These are phyloP conservation scores for Pseudeuparius sepicola DNA, from an alignment of 2,888 invertebrate species.

Conservation along the genomic window DNA sequence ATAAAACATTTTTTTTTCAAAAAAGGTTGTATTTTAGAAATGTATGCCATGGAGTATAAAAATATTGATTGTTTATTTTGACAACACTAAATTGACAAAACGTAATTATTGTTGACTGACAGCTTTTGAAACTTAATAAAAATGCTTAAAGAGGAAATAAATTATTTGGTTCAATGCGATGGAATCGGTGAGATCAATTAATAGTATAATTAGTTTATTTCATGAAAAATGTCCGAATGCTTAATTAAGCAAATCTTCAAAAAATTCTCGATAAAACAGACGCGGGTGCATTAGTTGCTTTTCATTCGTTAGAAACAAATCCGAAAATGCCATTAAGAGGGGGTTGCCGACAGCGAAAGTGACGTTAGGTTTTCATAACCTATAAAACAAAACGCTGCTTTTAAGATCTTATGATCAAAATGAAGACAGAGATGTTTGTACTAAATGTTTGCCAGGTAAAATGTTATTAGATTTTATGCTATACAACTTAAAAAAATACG, in stretches of 20 bases:
- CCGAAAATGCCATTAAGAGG: too few relatives aligned
- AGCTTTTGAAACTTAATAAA: slow-evolving; percentile 2
- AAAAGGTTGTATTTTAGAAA: slow-evolving; percentile 1
- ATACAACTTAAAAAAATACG: too few relatives aligned
- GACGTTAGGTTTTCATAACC: too few relatives aligned
- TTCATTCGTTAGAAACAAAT: slow-evolving; percentile 2
- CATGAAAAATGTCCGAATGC: slow-evolving; percentile 3
- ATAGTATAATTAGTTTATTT: slow-evolving; percentile 3
- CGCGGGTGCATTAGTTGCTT: slow-evolving; percentile 1
- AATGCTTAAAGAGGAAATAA: slow-evolving; percentile 1
- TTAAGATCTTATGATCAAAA: too few relatives aligned
- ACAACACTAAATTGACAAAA: background rate
- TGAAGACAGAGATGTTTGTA: too few relatives aligned
- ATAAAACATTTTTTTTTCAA: too few relatives aligned
- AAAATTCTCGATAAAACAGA: background rate
- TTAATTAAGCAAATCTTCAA: background rate
- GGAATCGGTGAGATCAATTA: slow-evolving; percentile 1
- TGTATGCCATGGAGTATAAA: background rate
- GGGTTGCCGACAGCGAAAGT: too few relatives aligned
- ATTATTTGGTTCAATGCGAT: background rate
- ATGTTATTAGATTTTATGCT: too few relatives aligned
- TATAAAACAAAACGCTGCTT: too few relatives aligned
- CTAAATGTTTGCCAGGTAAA: too few relatives aligned
- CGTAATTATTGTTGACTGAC: background rate
- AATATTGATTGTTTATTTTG: slow-evolving; percentile 1